These are phyloP conservation scores for Sturnira hondurensis DNA, from an alignment of 2,113 vertebrate genomes.

Conservation along the genomic window DNA sequence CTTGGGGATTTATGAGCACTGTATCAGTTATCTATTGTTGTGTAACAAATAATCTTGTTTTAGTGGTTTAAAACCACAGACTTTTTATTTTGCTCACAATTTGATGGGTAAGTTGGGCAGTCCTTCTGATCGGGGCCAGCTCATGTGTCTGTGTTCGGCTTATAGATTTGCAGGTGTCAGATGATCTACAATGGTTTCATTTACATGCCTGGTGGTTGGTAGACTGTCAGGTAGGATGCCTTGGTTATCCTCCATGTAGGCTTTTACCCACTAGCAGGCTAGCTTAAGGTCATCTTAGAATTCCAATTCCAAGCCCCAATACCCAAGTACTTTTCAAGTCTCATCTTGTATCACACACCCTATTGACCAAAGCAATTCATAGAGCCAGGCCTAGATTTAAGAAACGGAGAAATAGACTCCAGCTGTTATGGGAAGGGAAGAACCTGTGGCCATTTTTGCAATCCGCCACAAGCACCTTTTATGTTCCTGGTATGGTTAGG, in stretches of 20 bases:
- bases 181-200: neutral
- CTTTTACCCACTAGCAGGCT: neutral
- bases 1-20: neutral
- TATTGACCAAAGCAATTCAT: constrained; percentile 18
- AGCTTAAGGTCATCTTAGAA: neutral
- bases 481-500: neutral
- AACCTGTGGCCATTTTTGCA: neutral
- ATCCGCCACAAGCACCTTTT: neutral
- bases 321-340: neutral
- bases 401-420: neutral
- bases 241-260: neutral
- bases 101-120: neutral
- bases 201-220: neutral
- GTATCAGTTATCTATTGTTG: neutral
- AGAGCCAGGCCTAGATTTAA: constrained; percentile 11
- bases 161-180: neutral
- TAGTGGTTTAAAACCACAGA: neutral
- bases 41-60: neutral
- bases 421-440: neutral
- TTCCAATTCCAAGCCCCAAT: neutral
- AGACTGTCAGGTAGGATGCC: neutral
- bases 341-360: neutral
- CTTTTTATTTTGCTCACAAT: neutral
- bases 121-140: neutral
- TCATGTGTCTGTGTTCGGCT: neutral